phyloP scores from a whole-genome alignment of 2,888 invertebrate genomes.

The Dioctria linearis region DNA sequence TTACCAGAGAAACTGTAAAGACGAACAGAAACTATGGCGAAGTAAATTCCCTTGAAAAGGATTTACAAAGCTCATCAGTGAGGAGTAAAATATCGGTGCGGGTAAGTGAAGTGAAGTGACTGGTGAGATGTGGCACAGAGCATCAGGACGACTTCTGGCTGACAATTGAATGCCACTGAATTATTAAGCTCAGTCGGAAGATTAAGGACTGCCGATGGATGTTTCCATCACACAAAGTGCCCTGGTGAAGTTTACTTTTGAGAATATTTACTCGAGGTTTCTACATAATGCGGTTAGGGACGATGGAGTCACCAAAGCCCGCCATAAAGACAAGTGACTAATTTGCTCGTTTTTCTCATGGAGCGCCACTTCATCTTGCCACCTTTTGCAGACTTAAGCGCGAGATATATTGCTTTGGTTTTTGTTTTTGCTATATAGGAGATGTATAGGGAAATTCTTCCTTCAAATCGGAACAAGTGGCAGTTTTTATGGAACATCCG shows the following conservation, averaged over 20 bases:
- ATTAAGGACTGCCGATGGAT: background rate
- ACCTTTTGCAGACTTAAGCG: background rate
- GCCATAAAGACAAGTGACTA: background rate
- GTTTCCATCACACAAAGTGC: background rate
- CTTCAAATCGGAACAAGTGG: background rate
- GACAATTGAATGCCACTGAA: conserved; percentile 8
- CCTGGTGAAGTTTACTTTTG: background rate
- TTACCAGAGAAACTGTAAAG: too few relatives aligned
- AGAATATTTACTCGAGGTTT: background rate
- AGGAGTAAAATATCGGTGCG: background rate
- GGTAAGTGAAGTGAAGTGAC: conserved; percentile 1
- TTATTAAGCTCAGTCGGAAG: background rate
- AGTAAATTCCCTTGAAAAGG: background rate
- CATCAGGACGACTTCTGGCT: background rate
- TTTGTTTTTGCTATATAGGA: background rate
- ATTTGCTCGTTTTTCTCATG: background rate
- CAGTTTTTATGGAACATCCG: background rate
- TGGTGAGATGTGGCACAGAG: background rate
- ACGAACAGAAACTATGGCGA: too few relatives aligned
- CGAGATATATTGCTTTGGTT: background rate
- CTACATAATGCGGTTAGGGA: background rate
- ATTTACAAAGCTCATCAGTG: background rate
- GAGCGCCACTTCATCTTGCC: conserved; percentile 3
- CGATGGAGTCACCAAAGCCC: background rate
- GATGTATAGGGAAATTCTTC: background rate